These are phyloP conservation scores for Apostichopus parvimensis DNA, from an alignment of 35 echinoderm and acorn worm species.

Conservation along the genomic window DNA sequence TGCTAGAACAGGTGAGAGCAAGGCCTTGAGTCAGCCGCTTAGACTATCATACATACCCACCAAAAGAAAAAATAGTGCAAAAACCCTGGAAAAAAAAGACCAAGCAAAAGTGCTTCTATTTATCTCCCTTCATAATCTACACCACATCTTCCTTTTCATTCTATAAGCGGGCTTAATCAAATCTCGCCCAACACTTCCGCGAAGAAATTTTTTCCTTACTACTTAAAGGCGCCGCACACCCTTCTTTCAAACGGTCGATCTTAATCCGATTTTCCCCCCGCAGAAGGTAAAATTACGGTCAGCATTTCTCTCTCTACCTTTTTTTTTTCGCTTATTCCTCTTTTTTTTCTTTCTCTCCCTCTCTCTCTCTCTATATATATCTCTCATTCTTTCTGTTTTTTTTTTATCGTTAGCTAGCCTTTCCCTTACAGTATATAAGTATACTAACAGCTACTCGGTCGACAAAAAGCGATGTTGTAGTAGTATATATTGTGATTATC, in stretches of 20 bases:
- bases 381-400: too few species aligned
- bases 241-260: constrained; percentile 26
- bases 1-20: neutral
- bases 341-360: neutral
- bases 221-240: constrained; percentile 28
- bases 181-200: constrained; percentile 41
- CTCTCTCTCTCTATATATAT: neutral
- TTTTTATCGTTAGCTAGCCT: too few species aligned
- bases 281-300: constrained; percentile 43
- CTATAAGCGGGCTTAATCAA: constrained; percentile 42
- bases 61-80: constrained; percentile 29
- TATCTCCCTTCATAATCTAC: constrained; percentile 15
- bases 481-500: constrained; percentile 12
- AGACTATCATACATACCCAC: neutral
- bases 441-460: neutral
- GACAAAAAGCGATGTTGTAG: neutral
- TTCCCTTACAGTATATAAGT: too few species aligned
- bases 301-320: constrained; percentile 4
- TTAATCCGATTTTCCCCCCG: constrained; percentile 36
- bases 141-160: neutral
- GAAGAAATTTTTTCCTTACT: neutral
- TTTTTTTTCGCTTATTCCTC: neutral
- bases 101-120: constrained; percentile 9
- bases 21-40: constrained; percentile 38
- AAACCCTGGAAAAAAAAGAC: neutral